Percentiles rank a stretch among this genome's conserved stretches.
phyloP scores from a whole-genome alignment of 2,888 invertebrate genomes.

The Acrobeloides nanus region DNA sequence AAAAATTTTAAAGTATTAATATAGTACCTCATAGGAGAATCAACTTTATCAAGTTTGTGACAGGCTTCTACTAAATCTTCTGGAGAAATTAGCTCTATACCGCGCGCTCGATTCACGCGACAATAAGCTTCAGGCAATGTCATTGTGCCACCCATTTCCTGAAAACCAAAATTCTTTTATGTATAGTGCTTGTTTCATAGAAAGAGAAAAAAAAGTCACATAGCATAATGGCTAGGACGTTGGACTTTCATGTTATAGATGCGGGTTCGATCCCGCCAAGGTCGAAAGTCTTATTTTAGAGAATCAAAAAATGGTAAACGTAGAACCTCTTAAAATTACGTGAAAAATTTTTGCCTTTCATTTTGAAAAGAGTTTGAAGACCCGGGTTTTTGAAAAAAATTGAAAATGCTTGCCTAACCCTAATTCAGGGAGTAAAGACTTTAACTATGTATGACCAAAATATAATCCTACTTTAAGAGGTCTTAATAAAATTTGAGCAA shows the following conservation, averaged over 20 bases:
- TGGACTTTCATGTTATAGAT: too few relatives aligned
- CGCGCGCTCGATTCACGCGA: constrained; percentile 88
- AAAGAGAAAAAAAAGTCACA: background rate
- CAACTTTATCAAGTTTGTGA: constrained; percentile 55
- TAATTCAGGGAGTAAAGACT: background rate
- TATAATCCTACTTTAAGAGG: constrained; percentile 66
- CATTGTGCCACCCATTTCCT: constrained; percentile 70
- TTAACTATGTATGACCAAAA: constrained; percentile 3
- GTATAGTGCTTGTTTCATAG: background rate
- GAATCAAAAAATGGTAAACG: too few relatives aligned
- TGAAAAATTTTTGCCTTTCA: constrained; percentile 2
- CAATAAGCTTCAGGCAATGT: constrained; percentile 89
- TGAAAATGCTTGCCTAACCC: background rate
- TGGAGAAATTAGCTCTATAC: constrained; percentile 86
- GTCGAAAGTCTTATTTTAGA: too few relatives aligned
- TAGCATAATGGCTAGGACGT: too few relatives aligned
- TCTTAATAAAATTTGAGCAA: constrained; percentile 72
- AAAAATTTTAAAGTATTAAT: constrained; percentile 6
- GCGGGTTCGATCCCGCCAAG: too few relatives aligned
- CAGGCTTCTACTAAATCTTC: constrained; percentile 92
- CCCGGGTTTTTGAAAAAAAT: background rate
- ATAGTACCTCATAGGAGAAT: constrained; percentile 55
- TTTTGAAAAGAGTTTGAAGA: too few relatives aligned
- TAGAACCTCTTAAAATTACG: too few relatives aligned
- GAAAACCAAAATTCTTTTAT: constrained; percentile 7